Percentiles rank a stretch among this genome's conserved stretches.
phyloP scores from a whole-genome alignment of 2,113 vertebrate species.

The Mastomys coucha region DNA sequence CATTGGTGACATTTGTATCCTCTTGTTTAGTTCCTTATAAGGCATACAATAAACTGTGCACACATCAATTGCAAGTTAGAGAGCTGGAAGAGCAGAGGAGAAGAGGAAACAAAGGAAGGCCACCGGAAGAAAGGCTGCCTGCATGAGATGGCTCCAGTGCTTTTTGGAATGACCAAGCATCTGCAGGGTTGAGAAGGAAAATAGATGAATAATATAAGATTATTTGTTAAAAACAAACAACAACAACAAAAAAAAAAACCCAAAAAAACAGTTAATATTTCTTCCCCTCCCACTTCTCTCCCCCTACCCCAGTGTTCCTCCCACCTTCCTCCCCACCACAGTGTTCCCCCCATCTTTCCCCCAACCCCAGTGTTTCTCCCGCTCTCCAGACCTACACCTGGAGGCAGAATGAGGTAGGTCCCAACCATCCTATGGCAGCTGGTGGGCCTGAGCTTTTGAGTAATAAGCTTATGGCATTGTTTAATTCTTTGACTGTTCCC shows the following conservation, averaged over 20 bases:
- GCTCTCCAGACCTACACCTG: neutral
- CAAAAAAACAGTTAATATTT: neutral
- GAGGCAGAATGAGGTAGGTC: slow-evolving; percentile 15
- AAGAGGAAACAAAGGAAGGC: neutral
- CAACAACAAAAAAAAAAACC: neutral
- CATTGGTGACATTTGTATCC: neutral
- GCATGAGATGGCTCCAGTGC: neutral
- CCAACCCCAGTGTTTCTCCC: too few species aligned
- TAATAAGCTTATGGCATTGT: slow-evolving; percentile 66
- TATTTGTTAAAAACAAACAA: neutral
- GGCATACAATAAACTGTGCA: neutral
- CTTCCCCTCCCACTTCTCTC: neutral
- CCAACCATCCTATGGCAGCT: slow-evolving; percentile 27
- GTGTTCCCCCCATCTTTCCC: neutral
- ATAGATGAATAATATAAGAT: neutral
- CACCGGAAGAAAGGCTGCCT: neutral
- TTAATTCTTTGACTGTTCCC: slow-evolving; percentile 61
- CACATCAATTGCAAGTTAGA: neutral
- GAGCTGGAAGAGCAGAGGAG: neutral
- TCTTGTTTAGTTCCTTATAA: neutral
- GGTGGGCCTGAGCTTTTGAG: neutral
- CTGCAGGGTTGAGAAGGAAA: neutral
- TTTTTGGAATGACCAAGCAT: neutral
- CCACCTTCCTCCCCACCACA: neutral
- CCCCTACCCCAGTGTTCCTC: too few species aligned